These are phyloP conservation scores for Phalloptychus januarius DNA, from an alignment of 2,797 vertebrate genomes.

Conservation along the genomic window DNA sequence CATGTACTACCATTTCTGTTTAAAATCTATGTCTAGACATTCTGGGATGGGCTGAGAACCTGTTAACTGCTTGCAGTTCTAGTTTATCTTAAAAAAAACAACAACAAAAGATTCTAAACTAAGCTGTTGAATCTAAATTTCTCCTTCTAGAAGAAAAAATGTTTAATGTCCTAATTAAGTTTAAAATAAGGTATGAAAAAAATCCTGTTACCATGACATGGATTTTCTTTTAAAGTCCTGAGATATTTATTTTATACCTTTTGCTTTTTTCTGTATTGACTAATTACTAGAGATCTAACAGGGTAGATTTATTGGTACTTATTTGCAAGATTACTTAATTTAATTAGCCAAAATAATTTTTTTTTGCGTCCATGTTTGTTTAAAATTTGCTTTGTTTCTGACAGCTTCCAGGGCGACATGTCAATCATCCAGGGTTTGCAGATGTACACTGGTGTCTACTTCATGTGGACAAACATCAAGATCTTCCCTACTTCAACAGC, in stretches of 20 bases:
- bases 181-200: background rate
- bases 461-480: background rate
- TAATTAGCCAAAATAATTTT: background rate
- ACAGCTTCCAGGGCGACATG: background rate
- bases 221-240: background rate
- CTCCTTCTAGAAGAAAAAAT: background rate
- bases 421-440: background rate
- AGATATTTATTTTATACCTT: background rate
- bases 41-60: too few species aligned
- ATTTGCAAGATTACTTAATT: background rate
- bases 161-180: background rate
- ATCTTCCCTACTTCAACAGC: background rate
- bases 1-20: too few species aligned
- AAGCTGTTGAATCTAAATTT: background rate
- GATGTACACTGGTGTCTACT: background rate
- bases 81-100: too few species aligned
- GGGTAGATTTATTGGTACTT: background rate
- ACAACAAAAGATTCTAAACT: too few species aligned
- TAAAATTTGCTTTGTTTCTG: background rate
- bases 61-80: too few species aligned
- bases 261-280: background rate
- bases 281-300: background rate
- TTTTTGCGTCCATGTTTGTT: background rate
- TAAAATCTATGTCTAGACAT: too few species aligned
- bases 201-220: background rate